A percentile compares a stretch with the other conserved stretches of the same genome.
Conservation (phyloP, 37 sponge, comb jelly and placozoan species). For the Lycopodina hypogea region DNA sequence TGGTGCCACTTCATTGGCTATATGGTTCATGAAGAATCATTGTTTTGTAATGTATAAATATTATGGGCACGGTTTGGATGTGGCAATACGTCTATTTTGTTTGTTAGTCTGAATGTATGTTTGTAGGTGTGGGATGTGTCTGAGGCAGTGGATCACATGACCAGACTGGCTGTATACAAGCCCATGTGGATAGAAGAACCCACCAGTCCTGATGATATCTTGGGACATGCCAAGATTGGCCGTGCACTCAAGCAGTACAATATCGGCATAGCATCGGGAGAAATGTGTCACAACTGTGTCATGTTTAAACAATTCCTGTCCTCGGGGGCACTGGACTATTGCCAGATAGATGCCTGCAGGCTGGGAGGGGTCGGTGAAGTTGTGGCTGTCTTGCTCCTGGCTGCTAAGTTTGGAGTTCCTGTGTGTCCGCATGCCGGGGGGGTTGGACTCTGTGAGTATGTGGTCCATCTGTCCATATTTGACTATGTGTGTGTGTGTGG, state of each 20-base stretch:
- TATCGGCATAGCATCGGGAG: slow-evolving; percentile 88
- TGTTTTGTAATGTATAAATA: no score
- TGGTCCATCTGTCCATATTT: slow-evolving; percentile 73
- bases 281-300: slow-evolving; percentile 78
- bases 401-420: slow-evolving; percentile 77
- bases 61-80: no score
- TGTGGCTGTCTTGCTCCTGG: slow-evolving; percentile 76
- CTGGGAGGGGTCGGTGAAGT: slow-evolving; percentile 85
- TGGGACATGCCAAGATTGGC: slow-evolving; percentile 74
- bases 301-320: slow-evolving; percentile 93
- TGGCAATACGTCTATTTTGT: no score
- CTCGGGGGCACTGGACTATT: slow-evolving; percentile 79
- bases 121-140: slow-evolving; percentile 67
- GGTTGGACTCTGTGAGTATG: slow-evolving; percentile 89
- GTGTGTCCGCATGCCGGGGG: slow-evolving; percentile 94
- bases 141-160: slow-evolving; percentile 71
- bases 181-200: slow-evolving; percentile 93
- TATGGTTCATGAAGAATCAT: no score
- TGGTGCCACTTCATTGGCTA: no score
- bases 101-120: not conserved
- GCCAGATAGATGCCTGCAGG: slow-evolving; percentile 86
- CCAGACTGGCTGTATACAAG: slow-evolving; percentile 60
- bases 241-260: slow-evolving; percentile 35
- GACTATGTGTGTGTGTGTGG: slow-evolving; percentile 81
- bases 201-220: slow-evolving; percentile 84